These are phyloP conservation scores for Oligia strigilis DNA, from an alignment of 2,888 invertebrate species.

Conservation along the genomic window DNA sequence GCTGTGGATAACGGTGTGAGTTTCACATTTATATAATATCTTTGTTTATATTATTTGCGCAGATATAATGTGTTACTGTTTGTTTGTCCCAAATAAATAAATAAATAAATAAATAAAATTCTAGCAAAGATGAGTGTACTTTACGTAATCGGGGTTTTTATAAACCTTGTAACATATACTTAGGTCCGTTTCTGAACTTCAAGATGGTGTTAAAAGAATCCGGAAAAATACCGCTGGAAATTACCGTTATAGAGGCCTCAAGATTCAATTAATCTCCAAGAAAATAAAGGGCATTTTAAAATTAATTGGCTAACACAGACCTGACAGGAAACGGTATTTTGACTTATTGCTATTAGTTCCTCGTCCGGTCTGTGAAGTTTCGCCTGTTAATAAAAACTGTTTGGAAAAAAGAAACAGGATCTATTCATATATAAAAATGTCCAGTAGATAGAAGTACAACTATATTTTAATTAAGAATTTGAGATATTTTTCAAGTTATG, in stretches of 20 bases:
- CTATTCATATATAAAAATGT: neutral
- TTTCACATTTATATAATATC: too few relatives aligned
- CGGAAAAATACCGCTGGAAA: neutral
- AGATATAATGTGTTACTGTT: too few relatives aligned
- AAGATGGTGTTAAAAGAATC: neutral
- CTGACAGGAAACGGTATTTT: neutral
- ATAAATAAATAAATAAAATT: too few relatives aligned
- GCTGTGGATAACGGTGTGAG: too few relatives aligned
- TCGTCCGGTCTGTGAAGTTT: neutral
- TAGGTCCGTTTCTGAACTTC: neutral
- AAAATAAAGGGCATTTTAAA: neutral
- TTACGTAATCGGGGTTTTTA: neutral
- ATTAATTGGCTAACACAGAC: neutral
- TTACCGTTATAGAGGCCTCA: neutral
- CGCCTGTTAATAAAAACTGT: neutral
- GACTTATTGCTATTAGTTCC: neutral
- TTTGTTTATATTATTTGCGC: too few relatives aligned
- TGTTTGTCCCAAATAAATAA: too few relatives aligned
- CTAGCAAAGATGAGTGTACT: neutral
- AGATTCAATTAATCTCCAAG: neutral
- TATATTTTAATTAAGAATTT: neutral
- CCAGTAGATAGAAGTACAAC: neutral
- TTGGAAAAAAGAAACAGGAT: neutral
- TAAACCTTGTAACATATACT: neutral
- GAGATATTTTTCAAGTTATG: neutral